A percentile compares a stretch with the other conserved stretches of the same genome.
Evolutionary conservation across 2,113 vertebrate species (phyloP).

Genomic region (Prionailurus viverrinus): DNA sequence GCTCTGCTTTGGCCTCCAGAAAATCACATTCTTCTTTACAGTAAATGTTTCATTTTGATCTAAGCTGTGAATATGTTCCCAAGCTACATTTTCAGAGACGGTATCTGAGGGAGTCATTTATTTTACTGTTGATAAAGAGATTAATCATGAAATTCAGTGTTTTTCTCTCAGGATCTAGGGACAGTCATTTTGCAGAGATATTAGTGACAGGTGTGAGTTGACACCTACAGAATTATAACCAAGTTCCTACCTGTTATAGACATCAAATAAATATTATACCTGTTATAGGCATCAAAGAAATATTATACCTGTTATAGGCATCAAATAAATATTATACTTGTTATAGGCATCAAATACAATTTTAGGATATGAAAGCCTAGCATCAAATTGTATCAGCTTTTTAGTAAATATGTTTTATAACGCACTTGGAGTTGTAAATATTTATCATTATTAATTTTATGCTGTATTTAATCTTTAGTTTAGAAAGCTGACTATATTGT

Average conservation of each 20-base stretch:
- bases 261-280: too few relatives aligned
- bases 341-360: not conserved
- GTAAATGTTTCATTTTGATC: conserved; percentile 47
- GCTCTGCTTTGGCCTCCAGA: not conserved
- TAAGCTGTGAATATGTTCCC: not conserved
- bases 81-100: conserved; percentile 31
- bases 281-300: too few relatives aligned
- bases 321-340: not conserved
- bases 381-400: not conserved
- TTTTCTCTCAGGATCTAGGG: not conserved
- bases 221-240: not conserved
- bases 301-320: not conserved
- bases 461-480: not conserved
- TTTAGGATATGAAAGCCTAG: not conserved
- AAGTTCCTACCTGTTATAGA: not conserved
- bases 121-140: conserved; percentile 49
- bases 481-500: not conserved
- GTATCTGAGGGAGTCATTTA: not conserved
- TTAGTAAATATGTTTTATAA: not conserved
- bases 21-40: not conserved
- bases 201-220: not conserved
- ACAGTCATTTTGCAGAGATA: not conserved
- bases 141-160: conserved; percentile 18
- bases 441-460: not conserved
- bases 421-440: not conserved